Evolutionary conservation across 2,113 vertebrate genomes (phyloP), one percentile per base, ranked within the genome.

Genomic region (Calidris pygmaea): DNA sequence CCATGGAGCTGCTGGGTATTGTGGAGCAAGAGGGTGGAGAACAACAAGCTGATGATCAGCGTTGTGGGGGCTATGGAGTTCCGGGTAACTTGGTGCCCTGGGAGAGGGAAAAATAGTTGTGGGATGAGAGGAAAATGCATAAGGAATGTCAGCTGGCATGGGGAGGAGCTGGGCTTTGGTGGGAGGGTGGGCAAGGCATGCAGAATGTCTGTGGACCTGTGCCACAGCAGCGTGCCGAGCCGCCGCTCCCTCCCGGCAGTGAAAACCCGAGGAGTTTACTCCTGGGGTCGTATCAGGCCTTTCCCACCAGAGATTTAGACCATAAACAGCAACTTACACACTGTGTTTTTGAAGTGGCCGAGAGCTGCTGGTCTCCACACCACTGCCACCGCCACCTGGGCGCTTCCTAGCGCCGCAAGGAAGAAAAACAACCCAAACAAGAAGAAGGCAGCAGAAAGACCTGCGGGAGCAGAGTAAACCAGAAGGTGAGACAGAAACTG

Each of bases 351-450:
- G 22, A 34, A 10, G 14, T 0, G 2, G 18, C 2, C 6, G 15
- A 27, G 43, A 39, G 29, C 35, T 47, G 14, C 34, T 7, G 45
- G 72, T 58, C 10, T 83, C 66, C 77, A 39, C 59, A 12, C 3
- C 2, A 0, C 14, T 2, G 5, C 48, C 6, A 8, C 50, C 3
- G 35, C 53, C 1, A 0, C 24, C 53, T 9, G 6, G 14, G 7
- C 32, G 1, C 14, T 9, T 30, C 14, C 48, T 17, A 32, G 1
- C 1, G 1, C 13, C 2, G 34, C 55, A 8, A 10, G 4, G 0
- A 21, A 6, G 47, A 58, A 30, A 60, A 70, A 79, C 15, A 84
- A n/a, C 48, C 35, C 84, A 1, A 79, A 11, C 14, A 74, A 23
- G 48, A 68, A 0, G 15, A 74, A 91, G 72, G 41, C 27, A 58